Evolutionary conservation across 1,140 invertebrate genomes (phyloP).

Genomic region (Drosophila insularis): DNA sequence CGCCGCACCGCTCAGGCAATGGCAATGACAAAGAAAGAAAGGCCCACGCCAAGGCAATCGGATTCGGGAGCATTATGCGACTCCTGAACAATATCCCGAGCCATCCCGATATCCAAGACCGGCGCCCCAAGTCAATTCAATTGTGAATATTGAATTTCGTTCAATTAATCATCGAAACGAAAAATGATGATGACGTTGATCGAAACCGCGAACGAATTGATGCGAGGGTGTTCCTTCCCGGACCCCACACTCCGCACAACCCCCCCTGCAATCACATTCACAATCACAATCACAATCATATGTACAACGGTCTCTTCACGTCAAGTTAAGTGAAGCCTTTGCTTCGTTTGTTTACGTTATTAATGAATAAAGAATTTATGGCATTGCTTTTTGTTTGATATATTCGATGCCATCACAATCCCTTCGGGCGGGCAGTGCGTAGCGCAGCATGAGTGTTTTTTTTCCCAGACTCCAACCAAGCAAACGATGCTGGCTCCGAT

Average conservation of each 20-base stretch:
- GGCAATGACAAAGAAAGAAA: conserved; percentile 17
- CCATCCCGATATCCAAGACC: no score
- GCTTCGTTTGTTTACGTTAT: conserved; percentile 46
- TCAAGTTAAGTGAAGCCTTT: conserved; percentile 33
- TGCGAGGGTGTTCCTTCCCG: background rate
- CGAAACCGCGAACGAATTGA: conserved; percentile 50
- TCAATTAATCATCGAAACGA: conserved; percentile 62
- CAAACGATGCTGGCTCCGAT: background rate
- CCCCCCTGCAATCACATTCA: background rate
- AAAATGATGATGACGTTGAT: conserved; percentile 53
- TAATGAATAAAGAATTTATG: conserved; percentile 59
- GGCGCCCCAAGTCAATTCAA: conserved; percentile 46
- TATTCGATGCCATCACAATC: conserved; percentile 28
- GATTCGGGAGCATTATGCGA: conserved; percentile 47
- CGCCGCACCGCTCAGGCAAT: conserved; percentile 9
- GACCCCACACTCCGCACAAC: no score
- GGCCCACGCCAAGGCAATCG: conserved; percentile 34
- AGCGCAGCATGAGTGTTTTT: background rate
- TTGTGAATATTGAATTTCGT: conserved; percentile 67
- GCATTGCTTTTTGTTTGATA: conserved; percentile 44
- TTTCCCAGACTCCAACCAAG: background rate
- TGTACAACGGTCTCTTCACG: conserved; percentile 7
- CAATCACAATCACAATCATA: conserved; percentile 3
- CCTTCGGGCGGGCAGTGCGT: background rate
- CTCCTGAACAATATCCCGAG: conserved; percentile 29